Evolutionary conservation across 2,888 invertebrate species (phyloP), one percentile per base, ranked within the genome.

Genomic region (Hydropsyche betteni): DNA sequence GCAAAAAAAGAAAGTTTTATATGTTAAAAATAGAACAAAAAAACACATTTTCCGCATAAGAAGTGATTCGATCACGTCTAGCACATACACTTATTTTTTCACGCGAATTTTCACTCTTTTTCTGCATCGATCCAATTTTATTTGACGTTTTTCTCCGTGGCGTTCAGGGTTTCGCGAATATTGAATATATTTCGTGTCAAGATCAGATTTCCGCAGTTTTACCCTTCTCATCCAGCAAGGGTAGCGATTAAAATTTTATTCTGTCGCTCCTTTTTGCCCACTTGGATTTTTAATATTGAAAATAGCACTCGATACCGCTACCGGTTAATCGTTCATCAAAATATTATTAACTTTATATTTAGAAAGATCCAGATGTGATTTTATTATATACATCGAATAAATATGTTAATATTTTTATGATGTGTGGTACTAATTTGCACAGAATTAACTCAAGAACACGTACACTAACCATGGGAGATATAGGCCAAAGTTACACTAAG

Each of bases 101-200:
- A 44, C 10, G 44, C 44, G 10, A 44, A 44, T 10, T 44, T 44
- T 14, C 16, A 24, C 4, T 16, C 58, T 53, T 58, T 58, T 14
- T 58, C 16, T 24, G 16, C 58, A 58, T 58, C 58, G 58, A 58
- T 16, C 58, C 16, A 44, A 24, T 14, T 58, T 58, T 58, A 8
- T 58, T 58, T 24, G 24, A 58, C 58, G 58, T 58, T 58, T 24
- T 16, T 16, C 58, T 2, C 24, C 24, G 16, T 5, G 4, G 24
- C 58, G 14, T 8, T 24, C 58, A 2, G 58, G 2, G 58, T 24
- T 44, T 10, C 5, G 58, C 16, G 58, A 58, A 58, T 14, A 58
- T 58, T 58, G 14, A 58, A 58, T 58, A 58, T 58, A 58, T 58
- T 24, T 24, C 24, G 58, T 58, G 58, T 58, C 58, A 58, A 58